Evolutionary conservation across 2,113 vertebrate species (phyloP), one percentile per base, ranked within the genome.

Genomic region (Nycticebus coucang): DNA sequence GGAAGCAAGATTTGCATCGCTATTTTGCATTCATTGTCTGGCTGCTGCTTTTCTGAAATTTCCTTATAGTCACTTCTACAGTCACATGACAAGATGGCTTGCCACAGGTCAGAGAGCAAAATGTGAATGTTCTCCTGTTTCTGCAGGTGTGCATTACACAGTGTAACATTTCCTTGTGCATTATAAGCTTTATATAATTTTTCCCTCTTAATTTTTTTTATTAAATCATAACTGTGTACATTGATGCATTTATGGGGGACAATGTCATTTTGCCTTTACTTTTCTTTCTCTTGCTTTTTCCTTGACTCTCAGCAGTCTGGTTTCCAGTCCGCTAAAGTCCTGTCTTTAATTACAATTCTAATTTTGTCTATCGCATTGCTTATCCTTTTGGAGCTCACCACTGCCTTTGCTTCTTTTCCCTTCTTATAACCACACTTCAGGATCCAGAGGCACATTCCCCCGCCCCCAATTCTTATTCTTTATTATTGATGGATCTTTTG

Each of bases 221-320:
- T 50, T 50, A 50, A 50, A 50, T 50, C 45, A 50, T 50, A 50
- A 50, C 45, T 50, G 45, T 50, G 45, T 50, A 50, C 8, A 50
- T 50, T 50, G 7, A 50, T 50, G 45, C 45, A 9, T 50, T 50
- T 50, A 50, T 50, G 45, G 45, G 45, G 7, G 8, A 50, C 45
- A 50, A 10, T 50, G 45, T 50, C 8, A 9, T 45, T 57, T 81
- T 21, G 22, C 19, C 80, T 93, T 91, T 60, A 55, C 41, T 71
- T 79, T 87, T 83, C 37, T 91, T 93, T 92, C 57, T 96, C 11
- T 92, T 95, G 30, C 53, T 60, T 92, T 91, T 57, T 89, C 69
- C 74, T 93, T 92, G 66, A 92, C 35, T 84, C 41, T 93, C 74
- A 68, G 85, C 79, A 93, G 59, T 88, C 83, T 83, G 50, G 35